Evolutionary conservation across 1,140 invertebrate genomes (phyloP).

Genomic region (Lordiphosa collinella): DNA sequence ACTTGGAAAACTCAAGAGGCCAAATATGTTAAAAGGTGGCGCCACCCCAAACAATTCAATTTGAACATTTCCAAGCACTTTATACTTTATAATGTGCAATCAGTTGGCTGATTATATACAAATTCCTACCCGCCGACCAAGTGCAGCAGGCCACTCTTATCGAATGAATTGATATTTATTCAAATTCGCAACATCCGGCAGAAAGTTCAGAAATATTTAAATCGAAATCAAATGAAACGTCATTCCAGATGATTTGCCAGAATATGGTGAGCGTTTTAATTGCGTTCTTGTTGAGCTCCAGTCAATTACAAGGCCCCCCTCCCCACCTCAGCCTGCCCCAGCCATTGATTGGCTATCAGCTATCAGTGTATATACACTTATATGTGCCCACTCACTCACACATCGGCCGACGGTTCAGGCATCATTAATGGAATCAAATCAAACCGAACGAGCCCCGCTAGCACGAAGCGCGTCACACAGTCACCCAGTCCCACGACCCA

Average conservation of each 20-base stretch:
- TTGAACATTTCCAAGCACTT: too few species aligned
- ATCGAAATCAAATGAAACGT: conserved; percentile 11
- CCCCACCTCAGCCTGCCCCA: background rate
- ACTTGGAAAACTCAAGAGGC: too few species aligned
- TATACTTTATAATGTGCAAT: too few species aligned
- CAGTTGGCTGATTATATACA: too few species aligned
- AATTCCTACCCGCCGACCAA: background rate
- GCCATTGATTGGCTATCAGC: conserved; percentile 22
- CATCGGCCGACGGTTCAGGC: conserved; percentile 11
- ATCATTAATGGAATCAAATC: conserved; percentile 64
- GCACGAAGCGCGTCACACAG: conserved; percentile 40
- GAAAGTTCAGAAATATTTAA: conserved; percentile 16
- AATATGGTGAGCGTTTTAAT: conserved; percentile 29
- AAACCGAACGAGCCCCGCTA: conserved; percentile 39
- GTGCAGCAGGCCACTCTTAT: conserved; percentile 27
- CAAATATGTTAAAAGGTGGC: too few species aligned
- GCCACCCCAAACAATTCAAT: too few species aligned
- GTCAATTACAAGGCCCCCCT: conserved; percentile 38
- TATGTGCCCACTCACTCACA: conserved; percentile 5
- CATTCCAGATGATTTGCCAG: conserved; percentile 17
- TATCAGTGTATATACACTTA: conserved; percentile 7
- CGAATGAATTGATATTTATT: conserved; percentile 28
- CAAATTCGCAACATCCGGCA: conserved; percentile 45
- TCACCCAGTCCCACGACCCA: conserved; percentile 55
- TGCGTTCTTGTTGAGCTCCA: conserved; percentile 48